A percentile compares a stretch with the other conserved stretches of the same genome.
phyloP scores from a whole-genome alignment of 1,140 invertebrate species.

The Drosophila kohkoa region DNA sequence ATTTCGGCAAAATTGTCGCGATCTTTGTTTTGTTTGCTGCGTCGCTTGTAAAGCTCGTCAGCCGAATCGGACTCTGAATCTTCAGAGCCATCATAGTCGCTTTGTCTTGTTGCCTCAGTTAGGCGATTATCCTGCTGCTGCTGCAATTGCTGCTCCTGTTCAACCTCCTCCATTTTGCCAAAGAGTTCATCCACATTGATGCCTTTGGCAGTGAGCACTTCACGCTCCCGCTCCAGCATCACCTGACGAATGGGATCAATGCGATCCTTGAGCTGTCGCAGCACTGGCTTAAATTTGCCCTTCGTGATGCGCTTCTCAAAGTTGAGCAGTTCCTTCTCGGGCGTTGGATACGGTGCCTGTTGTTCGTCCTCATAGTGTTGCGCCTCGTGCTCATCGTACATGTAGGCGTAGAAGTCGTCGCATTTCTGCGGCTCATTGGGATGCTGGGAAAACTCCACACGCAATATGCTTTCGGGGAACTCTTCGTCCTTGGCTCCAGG shows the following conservation, averaged over 20 bases:
- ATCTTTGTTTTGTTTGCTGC: conserved; percentile 73
- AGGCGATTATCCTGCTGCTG: conserved; percentile 64
- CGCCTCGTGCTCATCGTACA: conserved; percentile 79
- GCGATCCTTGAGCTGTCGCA: conserved; percentile 78
- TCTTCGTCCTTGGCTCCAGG: conserved; percentile 44
- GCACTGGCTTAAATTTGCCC: conserved; percentile 76
- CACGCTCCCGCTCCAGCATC: conserved; percentile 80
- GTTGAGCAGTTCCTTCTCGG: conserved; percentile 76
- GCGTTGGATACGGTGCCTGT: conserved; percentile 61
- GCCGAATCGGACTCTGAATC: conserved; percentile 63
- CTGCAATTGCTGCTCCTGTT: conserved; percentile 21
- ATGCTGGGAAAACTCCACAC: conserved; percentile 75
- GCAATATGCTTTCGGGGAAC: conserved; percentile 75
- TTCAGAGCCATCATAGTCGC: conserved; percentile 32
- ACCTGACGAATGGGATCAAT: conserved; percentile 82
- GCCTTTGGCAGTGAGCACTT: conserved; percentile 77
- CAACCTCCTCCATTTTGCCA: conserved; percentile 48
- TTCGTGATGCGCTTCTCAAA: conserved; percentile 81
- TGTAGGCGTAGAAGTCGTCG: conserved; percentile 83
- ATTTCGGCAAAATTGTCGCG: conserved; percentile 84
- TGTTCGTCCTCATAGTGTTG: conserved; percentile 60
- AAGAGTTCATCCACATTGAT: conserved; percentile 81
- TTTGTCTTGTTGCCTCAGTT: conserved; percentile 24
- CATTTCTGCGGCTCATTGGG: conserved; percentile 60
- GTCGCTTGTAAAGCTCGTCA: conserved; percentile 53